Evolutionary conservation across 2,888 invertebrate species (phyloP).

Genomic region (Pandemis heparana): DNA sequence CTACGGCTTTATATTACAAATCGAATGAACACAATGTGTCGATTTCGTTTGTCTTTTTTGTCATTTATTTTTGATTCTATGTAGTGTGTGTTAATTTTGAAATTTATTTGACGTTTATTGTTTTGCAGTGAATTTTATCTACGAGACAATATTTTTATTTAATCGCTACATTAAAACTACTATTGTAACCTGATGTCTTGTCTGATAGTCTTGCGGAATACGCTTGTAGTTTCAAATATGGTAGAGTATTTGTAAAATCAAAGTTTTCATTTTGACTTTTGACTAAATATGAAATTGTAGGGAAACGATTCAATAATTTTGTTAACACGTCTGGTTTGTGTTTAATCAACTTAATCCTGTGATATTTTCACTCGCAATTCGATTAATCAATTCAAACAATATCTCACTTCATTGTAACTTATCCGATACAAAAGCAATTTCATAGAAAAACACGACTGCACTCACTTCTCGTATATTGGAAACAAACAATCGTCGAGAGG

Average conservation of each 20-base stretch:
- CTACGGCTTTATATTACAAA: slow-evolving; percentile 77
- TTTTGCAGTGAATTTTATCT: slow-evolving; percentile 33
- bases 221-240: too few relatives aligned
- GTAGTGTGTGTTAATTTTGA: slow-evolving; percentile 64
- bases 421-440: slow-evolving; percentile 58
- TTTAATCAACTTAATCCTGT: background rate
- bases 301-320: background rate
- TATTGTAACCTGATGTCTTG: too few relatives aligned
- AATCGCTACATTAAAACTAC: too few relatives aligned
- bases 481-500: slow-evolving; percentile 59
- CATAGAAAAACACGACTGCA: slow-evolving; percentile 66
- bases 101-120: slow-evolving; percentile 67
- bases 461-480: slow-evolving; percentile 56
- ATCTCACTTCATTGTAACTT: slow-evolving; percentile 32
- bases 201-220: too few relatives aligned
- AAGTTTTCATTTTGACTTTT: too few relatives aligned
- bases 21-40: slow-evolving; percentile 76
- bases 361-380: slow-evolving; percentile 16
- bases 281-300: background rate
- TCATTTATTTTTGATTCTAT: slow-evolving; percentile 60
- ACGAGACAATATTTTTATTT: too few relatives aligned
- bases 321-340: background rate
- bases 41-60: slow-evolving; percentile 55
- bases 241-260: too few relatives aligned
- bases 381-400: slow-evolving; percentile 29